Base-by-base conservation (phyloP, 2,113 vertebrate species). In the Hirundichthys speculiger region DNA sequence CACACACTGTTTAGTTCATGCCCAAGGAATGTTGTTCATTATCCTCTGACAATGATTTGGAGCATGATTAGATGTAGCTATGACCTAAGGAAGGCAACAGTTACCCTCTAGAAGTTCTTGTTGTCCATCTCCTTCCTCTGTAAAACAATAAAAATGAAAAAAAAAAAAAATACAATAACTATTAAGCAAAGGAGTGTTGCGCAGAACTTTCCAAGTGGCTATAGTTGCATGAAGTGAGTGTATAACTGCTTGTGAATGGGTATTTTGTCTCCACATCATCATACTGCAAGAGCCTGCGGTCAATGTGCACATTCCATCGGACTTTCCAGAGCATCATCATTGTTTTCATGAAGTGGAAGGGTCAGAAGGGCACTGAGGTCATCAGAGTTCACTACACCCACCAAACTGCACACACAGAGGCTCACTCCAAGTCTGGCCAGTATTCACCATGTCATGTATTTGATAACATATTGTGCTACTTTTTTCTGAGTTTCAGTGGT, bases 291-390 rank as follows among this genome's bases (percentile, higher is more conserved):
- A 69, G 43, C 46, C 27, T 57, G 43, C 48, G 70, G 56, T 54
- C 27, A 20, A 20, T 5, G 2, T 34, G 43, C 47, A 72, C 48
- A 24, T 65, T 77, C 69, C 30, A 69, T 14, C 0, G 64, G 51
- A 45, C 19, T 55, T 77, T 79, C 57, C 25, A 19, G 49, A 49
- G 63, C 3, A 2, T 52, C 20, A 1, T 34, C 41, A 52, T 77
- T 85, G 70, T 85, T 80, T 71, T 64, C 45, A 64, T 57, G 25
- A 48, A 54, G 43, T 43, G 52, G 63, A 39, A 61, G 18, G 60
- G 80, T 83, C 24, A 65, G 27, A 46, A 58, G 69, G 66, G 12
- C 69, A 57, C 47, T 9, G 57, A 58, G 82, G 83, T 83, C 74
- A 76, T 27, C 62, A 63, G 66, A 61, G 74, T 75, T 88, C 58